These are phyloP conservation scores for Andrena praecox DNA, from an alignment of 2,888 invertebrate species.

Conservation along the genomic window DNA sequence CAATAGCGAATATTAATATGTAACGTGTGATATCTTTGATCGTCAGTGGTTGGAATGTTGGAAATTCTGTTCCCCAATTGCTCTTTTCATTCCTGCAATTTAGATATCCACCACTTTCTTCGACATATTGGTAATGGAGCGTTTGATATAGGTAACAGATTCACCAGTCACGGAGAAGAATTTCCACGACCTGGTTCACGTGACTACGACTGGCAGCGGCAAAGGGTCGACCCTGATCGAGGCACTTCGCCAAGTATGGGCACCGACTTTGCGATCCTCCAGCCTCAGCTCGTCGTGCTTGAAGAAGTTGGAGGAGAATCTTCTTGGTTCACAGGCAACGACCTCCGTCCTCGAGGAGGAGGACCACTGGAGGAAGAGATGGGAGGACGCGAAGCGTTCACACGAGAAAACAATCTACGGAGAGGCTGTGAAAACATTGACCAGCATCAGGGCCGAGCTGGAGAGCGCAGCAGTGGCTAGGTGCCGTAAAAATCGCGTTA, in stretches of 20 bases:
- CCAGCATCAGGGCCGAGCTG: constrained; percentile 78
- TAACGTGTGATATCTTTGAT: no score
- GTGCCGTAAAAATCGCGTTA: constrained; percentile 59
- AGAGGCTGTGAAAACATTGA: constrained; percentile 74
- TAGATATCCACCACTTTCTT: no score
- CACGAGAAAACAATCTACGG: constrained; percentile 76
- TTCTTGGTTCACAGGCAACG: constrained; percentile 76
- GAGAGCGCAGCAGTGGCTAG: constrained; percentile 80
- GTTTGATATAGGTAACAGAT: constrained; percentile 68
- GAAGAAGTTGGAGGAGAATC: constrained; percentile 79
- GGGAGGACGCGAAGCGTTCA: constrained; percentile 72
- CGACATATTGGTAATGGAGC: neutral
- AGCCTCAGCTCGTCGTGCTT: constrained; percentile 75
- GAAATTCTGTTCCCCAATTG: no score
- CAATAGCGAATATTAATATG: no score
- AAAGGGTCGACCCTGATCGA: constrained; percentile 78
- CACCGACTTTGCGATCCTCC: constrained; percentile 77
- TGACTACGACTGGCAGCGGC: constrained; percentile 78
- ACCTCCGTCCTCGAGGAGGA: constrained; percentile 79
- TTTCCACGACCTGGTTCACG: constrained; percentile 81
- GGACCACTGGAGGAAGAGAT: constrained; percentile 74
- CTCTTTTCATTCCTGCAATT: no score
- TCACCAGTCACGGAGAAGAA: constrained; percentile 78
- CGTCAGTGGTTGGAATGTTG: no score
- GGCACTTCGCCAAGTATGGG: constrained; percentile 82